Percentiles rank a stretch among this genome's conserved stretches.
Evolutionary conservation across 1,140 invertebrate species (phyloP).

Genomic region (Cydia strobilella): DNA sequence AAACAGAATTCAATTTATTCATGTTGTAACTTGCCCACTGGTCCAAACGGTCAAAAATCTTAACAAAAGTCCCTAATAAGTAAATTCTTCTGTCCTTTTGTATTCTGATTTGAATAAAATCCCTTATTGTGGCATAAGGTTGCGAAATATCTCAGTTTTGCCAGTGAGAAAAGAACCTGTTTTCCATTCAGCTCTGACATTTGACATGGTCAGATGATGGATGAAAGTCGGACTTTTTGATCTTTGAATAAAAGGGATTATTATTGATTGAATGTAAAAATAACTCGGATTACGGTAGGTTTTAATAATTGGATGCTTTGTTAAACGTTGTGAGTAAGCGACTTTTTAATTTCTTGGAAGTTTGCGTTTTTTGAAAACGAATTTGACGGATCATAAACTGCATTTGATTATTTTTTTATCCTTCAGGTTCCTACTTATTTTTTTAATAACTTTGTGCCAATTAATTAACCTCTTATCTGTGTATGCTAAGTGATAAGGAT

Average conservation of each 20-base stretch:
- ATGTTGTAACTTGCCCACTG: slow-evolving; percentile 24
- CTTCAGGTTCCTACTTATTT: no score
- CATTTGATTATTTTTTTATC: no score
- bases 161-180: slow-evolving; percentile 21
- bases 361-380: background rate
- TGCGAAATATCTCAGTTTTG: slow-evolving; percentile 19
- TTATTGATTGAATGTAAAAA: slow-evolving; percentile 11
- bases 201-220: slow-evolving; percentile 30
- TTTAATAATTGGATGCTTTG: background rate
- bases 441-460: no score
- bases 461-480: no score
- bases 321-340: background rate
- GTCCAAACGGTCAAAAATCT: slow-evolving; percentile 14
- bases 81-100: slow-evolving; percentile 22
- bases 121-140: slow-evolving; percentile 28
- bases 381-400: no score
- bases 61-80: slow-evolving; percentile 30
- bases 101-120: slow-evolving; percentile 26
- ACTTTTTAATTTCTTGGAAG: background rate
- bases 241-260: slow-evolving; percentile 14
- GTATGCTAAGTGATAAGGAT: no score
- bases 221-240: slow-evolving; percentile 22
- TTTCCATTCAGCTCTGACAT: slow-evolving; percentile 27
- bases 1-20: background rate
- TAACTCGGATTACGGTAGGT: background rate